A percentile compares a stretch with the other conserved stretches of the same genome.
phyloP scores from a whole-genome alignment of 2,888 invertebrate species.

The Cosmia pyralina region DNA sequence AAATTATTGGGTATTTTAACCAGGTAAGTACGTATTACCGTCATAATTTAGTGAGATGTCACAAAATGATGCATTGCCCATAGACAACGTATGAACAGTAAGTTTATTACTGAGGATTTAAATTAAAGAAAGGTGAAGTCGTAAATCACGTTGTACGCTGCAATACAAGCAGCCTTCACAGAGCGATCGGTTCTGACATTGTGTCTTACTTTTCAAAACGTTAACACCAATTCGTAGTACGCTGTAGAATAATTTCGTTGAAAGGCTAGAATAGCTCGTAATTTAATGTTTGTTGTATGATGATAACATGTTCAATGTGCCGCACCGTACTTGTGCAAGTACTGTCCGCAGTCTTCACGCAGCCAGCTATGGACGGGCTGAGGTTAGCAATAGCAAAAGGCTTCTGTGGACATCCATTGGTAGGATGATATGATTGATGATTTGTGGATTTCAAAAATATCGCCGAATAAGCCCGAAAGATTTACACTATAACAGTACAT shows the following conservation, averaged over 20 bases:
- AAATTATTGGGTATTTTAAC: slow-evolving; percentile 24
- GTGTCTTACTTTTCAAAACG: slow-evolving; percentile 51
- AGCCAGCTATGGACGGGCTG: background rate
- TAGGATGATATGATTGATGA: slow-evolving; percentile 2
- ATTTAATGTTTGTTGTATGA: slow-evolving; percentile 16
- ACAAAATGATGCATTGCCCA: slow-evolving; percentile 12
- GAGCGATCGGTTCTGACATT: slow-evolving; percentile 30
- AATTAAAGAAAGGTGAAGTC: background rate
- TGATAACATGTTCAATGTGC: background rate
- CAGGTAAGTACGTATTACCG: background rate
- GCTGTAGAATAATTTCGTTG: slow-evolving; percentile 28
- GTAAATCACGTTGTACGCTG: background rate
- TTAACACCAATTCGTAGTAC: slow-evolving; percentile 16
- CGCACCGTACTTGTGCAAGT: background rate
- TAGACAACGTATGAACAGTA: slow-evolving; percentile 1
- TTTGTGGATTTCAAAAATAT: background rate
- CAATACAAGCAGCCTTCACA: slow-evolving; percentile 15
- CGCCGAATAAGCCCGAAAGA: background rate
- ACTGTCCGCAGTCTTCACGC: background rate
- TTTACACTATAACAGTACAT: slow-evolving; percentile 3
- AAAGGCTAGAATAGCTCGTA: slow-evolving; percentile 25
- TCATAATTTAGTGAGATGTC: slow-evolving; percentile 7
- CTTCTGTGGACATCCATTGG: background rate
- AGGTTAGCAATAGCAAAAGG: background rate
- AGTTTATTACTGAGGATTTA: slow-evolving; percentile 3